Percentiles rank a stretch among this genome's conserved stretches.
Conservation (phyloP, 2,797 vertebrate genomes). For the Xyrichtys novacula region DNA sequence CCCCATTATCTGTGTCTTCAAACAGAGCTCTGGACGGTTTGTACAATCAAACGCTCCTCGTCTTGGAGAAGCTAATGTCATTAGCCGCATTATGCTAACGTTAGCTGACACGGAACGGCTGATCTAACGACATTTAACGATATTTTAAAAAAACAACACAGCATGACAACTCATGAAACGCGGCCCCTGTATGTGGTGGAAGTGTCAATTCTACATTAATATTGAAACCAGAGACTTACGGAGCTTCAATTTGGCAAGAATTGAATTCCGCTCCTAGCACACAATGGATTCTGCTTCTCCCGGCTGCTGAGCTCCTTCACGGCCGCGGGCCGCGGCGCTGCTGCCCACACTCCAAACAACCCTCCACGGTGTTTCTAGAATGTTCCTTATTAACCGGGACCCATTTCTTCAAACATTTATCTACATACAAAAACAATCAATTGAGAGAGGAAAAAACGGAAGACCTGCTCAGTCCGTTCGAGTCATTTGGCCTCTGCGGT, state of each 20-base stretch:
- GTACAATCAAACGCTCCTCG: constrained; percentile 38
- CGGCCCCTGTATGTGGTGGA: background rate
- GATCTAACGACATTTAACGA: background rate
- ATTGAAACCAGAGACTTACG: constrained; percentile 41
- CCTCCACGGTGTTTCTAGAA: constrained; percentile 74
- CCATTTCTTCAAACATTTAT: constrained; percentile 69
- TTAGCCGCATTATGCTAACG: constrained; percentile 69
- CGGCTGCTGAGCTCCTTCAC: constrained; percentile 70
- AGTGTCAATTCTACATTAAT: rapidly evolving
- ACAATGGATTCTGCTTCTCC: constrained; percentile 67
- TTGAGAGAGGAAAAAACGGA: background rate
- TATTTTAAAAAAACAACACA: constrained; percentile 16
- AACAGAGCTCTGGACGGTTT: constrained; percentile 3
- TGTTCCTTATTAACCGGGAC: constrained; percentile 76
- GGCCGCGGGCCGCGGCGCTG: constrained; percentile 72
- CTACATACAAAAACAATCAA: too few species aligned
- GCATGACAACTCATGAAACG: constrained; percentile 41
- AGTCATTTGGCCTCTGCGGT: constrained; percentile 49
- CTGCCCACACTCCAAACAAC: constrained; percentile 61
- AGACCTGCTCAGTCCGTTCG: background rate
- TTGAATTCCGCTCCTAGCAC: constrained; percentile 16
- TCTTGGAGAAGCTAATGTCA: constrained; percentile 57
- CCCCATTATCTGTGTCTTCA: background rate
- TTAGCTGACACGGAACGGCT: constrained; percentile 33
- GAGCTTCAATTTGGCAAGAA: constrained; percentile 11